Conservation (phyloP, 2,888 invertebrate genomes). For the Drosophila aldrichi region DNA sequence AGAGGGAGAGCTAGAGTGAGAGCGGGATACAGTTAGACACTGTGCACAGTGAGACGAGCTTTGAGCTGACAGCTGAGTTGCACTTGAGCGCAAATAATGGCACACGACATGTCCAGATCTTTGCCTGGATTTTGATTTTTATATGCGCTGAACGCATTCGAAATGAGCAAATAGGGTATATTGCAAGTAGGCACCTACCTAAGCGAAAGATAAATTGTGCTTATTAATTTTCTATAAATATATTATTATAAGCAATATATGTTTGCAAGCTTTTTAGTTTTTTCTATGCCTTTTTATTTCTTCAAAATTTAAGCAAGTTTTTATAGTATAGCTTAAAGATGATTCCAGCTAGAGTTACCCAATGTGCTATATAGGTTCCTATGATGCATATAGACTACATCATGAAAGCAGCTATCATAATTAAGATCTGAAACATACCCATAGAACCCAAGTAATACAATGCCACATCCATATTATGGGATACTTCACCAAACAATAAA, state of each 20-base stretch:
- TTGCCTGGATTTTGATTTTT: slow-evolving; percentile 1
- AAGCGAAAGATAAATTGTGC: too few relatives aligned
- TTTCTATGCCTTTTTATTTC: too few relatives aligned
- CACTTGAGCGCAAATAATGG: slow-evolving; percentile 74
- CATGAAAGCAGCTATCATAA: too few relatives aligned
- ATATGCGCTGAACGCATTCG: neutral
- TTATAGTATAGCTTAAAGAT: neutral
- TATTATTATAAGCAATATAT: too few relatives aligned
- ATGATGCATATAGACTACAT: too few relatives aligned
- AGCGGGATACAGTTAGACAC: neutral
- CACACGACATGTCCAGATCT: slow-evolving; percentile 60
- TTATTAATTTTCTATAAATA: too few relatives aligned
- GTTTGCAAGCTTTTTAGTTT: too few relatives aligned
- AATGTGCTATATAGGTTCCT: too few relatives aligned
- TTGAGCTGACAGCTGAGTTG: slow-evolving; percentile 59
- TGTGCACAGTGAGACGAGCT: slow-evolving; percentile 9
- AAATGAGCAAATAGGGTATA: neutral
- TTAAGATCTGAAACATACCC: too few relatives aligned
- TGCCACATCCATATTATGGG: neutral
- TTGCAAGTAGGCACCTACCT: neutral
- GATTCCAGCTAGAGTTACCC: too few relatives aligned
- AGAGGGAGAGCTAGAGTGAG: too few relatives aligned
- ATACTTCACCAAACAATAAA: neutral
- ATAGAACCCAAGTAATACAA: neutral
- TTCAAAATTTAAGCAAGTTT: neutral